Base-by-base conservation (phyloP, 1,140 invertebrate species). In the Danaus melanippus region DNA sequence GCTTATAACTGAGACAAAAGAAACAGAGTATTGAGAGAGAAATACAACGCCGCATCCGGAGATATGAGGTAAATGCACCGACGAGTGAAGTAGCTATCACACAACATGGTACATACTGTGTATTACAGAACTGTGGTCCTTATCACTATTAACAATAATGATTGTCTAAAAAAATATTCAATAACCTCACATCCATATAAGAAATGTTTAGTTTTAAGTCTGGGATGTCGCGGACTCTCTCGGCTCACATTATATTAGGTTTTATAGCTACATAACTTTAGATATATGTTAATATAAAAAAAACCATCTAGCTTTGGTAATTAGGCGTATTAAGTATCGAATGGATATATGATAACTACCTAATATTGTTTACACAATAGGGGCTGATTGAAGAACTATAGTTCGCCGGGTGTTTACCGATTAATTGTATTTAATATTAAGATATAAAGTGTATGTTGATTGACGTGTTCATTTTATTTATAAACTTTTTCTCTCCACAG, bases 391-490 rank as follows among this genome's bases (percentile, higher is more conserved):
- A 42, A 56, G 56, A 48, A 50, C 50, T 44, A 51, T 60, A 68
- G 58, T 62, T 60, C 59, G 54, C 57, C 58, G 64, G 65, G 62
- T 60, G 53, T 50, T 21, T 48, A 54, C 72, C 67, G 67, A 62
- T 74, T 67, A 71, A 74, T 75, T 86, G 80, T 86, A 86, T 75
- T 32, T 84, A 81, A 67, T 81, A 66, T 78, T 86, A 86, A 86
- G 79, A 86, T 79, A 86, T 86, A 86, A 86, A 86, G 79, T 86
- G 83, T 86, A 86, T 84, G 76, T 84, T 86, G 66, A 82, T 86
- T 82, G 71, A 84, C 62, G 75, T 81, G 79, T 84, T 79, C 77
- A 83, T 86, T 86, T 86, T 83, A 84, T 86, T 86, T 86, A 78
- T 84, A 82, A 85, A 76, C 64, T 78, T 76, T 67, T 84, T 86